Base-by-base conservation (phyloP, 2,888 invertebrate species). In the Mythimna lalbum region DNA sequence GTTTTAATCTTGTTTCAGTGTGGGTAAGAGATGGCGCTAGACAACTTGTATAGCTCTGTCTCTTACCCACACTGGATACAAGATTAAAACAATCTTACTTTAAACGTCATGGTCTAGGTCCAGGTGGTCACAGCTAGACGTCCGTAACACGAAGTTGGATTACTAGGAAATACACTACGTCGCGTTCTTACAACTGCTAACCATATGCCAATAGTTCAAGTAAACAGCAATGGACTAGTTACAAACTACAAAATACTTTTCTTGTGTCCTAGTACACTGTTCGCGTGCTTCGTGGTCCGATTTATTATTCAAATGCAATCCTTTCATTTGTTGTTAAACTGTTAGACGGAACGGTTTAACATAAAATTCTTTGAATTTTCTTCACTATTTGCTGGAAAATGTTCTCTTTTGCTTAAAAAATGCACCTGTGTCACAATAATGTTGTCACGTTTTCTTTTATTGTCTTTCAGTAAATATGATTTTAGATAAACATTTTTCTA, bases 261-360 rank as follows among this genome's bases (percentile, higher is more conserved):
- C 55, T 39, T 39, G 27, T 27, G 49, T 55, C 33, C 17, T 61
- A 12, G 39, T 56, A 61, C 52, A 21, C 31, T 23, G 50, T 39
- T 78, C 39, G 71, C 78, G 72, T 78, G 78, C 36, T 59, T 53
- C 71, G 72, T 65, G 21, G 53, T 63, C 33, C 50, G 69, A 82
- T 83, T 74, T 76, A 83, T 87, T 82, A 87, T 76, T 62, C 69
- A 76, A 69, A 81, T 81, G 70, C 69, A 73, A 63, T 65, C 72
- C 53, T 66, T 83, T 86, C 73, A 73, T 80, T 83, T 72, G 73
- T 62, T 56, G 55, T 39, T 31, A 10, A 31, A 57, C 23, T 52
- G 47, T 77, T 53, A 17, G 47, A 12, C 23, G 19, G 73, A 57
- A 63, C 53, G 33, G 12, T 43, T 50, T 9, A n/a, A 73, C 55